Evolutionary conservation across 92 coral and sea anemone genomes (phyloP).

Genomic region (Zoanthus sociatus): DNA sequence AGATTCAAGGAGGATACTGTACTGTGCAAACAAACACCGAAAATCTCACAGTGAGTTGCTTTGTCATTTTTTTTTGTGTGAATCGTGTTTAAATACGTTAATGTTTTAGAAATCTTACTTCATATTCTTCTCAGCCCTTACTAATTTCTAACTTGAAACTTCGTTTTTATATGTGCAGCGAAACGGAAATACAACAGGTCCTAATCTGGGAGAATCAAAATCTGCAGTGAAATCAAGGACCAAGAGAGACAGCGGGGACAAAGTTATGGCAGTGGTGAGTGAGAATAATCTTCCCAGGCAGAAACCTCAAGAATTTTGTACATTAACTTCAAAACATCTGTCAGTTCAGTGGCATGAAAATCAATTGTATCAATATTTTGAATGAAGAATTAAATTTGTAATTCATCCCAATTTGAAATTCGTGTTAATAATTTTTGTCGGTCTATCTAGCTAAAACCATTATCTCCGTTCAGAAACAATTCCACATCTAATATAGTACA

Average conservation of each 20-base stretch:
- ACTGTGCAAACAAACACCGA: constrained; percentile 9
- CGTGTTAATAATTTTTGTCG: too few relatives aligned
- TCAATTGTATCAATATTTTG: background rate
- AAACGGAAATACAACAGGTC: constrained; percentile 6
- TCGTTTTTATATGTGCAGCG: background rate
- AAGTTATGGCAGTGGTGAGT: constrained; percentile 38
- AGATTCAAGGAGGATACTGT: constrained; percentile 27
- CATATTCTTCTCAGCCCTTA: too few relatives aligned
- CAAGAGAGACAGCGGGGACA: background rate
- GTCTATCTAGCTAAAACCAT: too few relatives aligned
- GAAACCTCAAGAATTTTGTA: background rate
- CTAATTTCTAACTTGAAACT: too few relatives aligned
- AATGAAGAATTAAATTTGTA: too few relatives aligned
- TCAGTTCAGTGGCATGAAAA: background rate
- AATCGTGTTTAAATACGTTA: background rate
- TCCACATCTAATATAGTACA: too few relatives aligned
- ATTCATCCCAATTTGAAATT: too few relatives aligned
- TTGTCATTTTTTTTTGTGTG: background rate
- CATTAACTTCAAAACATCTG: background rate
- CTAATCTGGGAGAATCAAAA: constrained; percentile 1
- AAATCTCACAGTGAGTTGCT: constrained; percentile 8
- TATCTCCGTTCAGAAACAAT: too few relatives aligned
- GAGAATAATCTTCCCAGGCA: too few relatives aligned
- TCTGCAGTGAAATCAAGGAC: background rate
- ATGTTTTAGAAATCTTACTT: too few relatives aligned